phyloP scores from a whole-genome alignment of 2,113 vertebrate genomes.

The Passer montanus region DNA sequence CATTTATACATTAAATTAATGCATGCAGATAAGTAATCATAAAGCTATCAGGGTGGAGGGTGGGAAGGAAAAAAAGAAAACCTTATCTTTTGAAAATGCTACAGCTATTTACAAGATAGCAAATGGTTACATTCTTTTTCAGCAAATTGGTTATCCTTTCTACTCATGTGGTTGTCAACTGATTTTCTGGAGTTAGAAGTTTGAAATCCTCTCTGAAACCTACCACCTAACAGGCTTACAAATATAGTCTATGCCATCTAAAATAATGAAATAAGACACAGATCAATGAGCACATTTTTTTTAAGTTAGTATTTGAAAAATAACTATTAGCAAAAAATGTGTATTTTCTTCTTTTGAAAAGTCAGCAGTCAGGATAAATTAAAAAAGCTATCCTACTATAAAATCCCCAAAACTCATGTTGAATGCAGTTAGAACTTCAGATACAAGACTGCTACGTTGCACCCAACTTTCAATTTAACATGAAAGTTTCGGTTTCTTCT shows the following conservation, averaged over 20 bases:
- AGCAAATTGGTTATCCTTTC: neutral
- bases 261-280: neutral
- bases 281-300: neutral
- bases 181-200: neutral
- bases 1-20: neutral
- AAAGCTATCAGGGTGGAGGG: neutral
- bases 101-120: neutral
- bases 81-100: neutral
- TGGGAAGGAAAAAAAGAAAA: neutral
- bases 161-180: neutral
- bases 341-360: neutral
- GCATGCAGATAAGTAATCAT: neutral
- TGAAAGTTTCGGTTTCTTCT: neutral
- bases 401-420: neutral
- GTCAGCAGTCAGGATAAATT: neutral
- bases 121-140: neutral
- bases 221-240: neutral
- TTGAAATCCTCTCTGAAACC: neutral
- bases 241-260: neutral
- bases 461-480: neutral
- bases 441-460: fast-evolving
- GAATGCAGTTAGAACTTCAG: neutral
- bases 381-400: neutral
- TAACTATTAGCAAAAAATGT: neutral
- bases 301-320: neutral